phyloP scores from a whole-genome alignment of 2,888 invertebrate genomes.

The Drosophila meridionalis region DNA sequence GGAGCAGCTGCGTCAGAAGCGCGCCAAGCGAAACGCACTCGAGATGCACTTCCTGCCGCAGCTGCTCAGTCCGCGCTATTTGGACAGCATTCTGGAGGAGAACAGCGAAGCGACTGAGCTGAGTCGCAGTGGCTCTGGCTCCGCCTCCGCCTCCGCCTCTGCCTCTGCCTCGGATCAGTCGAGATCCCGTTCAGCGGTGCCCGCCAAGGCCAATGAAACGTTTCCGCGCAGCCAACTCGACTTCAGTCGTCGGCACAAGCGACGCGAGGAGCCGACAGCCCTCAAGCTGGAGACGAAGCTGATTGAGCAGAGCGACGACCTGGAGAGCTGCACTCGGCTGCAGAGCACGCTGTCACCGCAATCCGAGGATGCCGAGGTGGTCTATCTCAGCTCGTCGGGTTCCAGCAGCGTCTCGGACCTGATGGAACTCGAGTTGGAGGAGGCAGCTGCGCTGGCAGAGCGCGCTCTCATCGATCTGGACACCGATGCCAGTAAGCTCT shows the following conservation, averaged over 20 bases:
- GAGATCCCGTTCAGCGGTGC: constrained; percentile 84
- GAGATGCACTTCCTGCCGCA: constrained; percentile 87
- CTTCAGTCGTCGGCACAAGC: constrained; percentile 79
- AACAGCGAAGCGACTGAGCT: constrained; percentile 87
- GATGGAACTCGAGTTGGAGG: constrained; percentile 86
- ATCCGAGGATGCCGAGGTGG: constrained; percentile 88
- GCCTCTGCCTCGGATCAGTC: constrained; percentile 55
- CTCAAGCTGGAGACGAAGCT: constrained; percentile 88
- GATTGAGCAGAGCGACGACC: constrained; percentile 86
- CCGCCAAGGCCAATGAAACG: constrained; percentile 82
- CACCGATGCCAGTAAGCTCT: constrained; percentile 77
- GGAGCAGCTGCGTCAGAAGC: constrained; percentile 85
- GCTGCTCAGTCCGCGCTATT: constrained; percentile 88
- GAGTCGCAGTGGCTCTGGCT: constrained; percentile 65
- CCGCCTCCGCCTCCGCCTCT: constrained; percentile 62
- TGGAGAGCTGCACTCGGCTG: constrained; percentile 87
- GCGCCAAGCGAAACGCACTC: constrained; percentile 86
- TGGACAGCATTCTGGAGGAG: constrained; percentile 93
- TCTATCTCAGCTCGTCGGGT: constrained; percentile 89
- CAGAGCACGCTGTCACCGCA: constrained; percentile 85
- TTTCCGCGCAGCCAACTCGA: constrained; percentile 85
- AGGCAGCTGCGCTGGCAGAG: constrained; percentile 64
- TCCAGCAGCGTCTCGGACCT: constrained; percentile 88
- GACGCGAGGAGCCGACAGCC: constrained; percentile 85
- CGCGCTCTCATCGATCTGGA: constrained; percentile 71